Evolutionary conservation across 2,888 invertebrate species (phyloP).

Genomic region (Portevinia maculata): DNA sequence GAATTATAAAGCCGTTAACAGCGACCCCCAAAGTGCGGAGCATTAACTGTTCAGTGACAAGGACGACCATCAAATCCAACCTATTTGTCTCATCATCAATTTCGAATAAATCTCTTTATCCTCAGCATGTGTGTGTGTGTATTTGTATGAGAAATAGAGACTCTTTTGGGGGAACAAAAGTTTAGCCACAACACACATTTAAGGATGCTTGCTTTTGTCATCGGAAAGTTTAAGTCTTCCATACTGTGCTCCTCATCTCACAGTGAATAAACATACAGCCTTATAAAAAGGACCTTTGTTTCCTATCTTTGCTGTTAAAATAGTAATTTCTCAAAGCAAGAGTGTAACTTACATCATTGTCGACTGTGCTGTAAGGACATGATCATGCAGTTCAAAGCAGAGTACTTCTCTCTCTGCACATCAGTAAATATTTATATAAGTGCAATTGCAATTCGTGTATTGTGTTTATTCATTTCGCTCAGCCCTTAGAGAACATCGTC

Average conservation of each 20-base stretch:
- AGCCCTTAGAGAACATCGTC: slow-evolving; percentile 43
- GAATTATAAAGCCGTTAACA: slow-evolving; percentile 73
- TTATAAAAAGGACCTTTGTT: slow-evolving; percentile 44
- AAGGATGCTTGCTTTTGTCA: not conserved
- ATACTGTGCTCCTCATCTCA: not conserved
- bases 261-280: slow-evolving; percentile 37
- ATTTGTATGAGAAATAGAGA: not conserved
- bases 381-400: slow-evolving; percentile 22
- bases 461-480: slow-evolving; percentile 51
- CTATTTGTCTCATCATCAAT: slow-evolving; percentile 74
- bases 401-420: not conserved
- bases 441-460: slow-evolving; percentile 47
- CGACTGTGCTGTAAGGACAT: slow-evolving; percentile 22
- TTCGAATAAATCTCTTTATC: slow-evolving; percentile 68
- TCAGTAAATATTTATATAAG: slow-evolving; percentile 61
- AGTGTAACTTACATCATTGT: slow-evolving; percentile 57
- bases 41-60: slow-evolving; percentile 67
- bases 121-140: slow-evolving; percentile 15
- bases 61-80: slow-evolving; percentile 70
- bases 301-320: slow-evolving; percentile 26
- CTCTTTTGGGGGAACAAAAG: not conserved
- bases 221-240: not conserved
- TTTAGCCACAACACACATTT: not conserved
- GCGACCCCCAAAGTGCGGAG: slow-evolving; percentile 63
- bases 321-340: slow-evolving; percentile 47